Conservation (phyloP, 2,113 vertebrate genomes). For the Tretioscincus oriximinensis region DNA sequence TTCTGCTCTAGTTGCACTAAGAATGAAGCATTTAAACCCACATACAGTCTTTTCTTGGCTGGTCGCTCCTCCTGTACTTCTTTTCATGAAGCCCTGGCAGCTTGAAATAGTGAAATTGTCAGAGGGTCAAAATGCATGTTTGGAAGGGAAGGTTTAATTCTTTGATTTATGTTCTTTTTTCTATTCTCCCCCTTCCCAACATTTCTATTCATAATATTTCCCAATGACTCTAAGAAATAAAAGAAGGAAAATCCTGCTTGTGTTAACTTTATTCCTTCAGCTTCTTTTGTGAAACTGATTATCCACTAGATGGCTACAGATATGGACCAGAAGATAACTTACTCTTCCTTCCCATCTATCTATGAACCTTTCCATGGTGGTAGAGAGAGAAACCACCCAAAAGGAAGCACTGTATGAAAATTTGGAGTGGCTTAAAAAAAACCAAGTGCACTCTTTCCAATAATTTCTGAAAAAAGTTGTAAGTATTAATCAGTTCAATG, state of each 20-base stretch:
- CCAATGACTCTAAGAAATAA: neutral
- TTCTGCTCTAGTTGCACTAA: slow-evolving; percentile 55
- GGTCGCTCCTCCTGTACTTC: slow-evolving; percentile 43
- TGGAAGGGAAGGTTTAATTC: slow-evolving; percentile 25
- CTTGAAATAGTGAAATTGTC: slow-evolving; percentile 40
- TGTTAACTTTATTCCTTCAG: neutral
- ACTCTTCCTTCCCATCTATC: neutral
- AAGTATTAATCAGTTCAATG: neutral
- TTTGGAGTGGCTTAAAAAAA: neutral
- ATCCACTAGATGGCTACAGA: slow-evolving; percentile 46
- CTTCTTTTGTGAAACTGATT: neutral
- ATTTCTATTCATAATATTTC: slow-evolving; percentile 35
- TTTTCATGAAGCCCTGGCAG: slow-evolving; percentile 40
- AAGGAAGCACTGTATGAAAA: neutral
- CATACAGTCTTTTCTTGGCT: slow-evolving; percentile 19
- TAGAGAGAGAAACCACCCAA: neutral
- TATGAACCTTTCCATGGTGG: rapidly evolving
- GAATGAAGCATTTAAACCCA: slow-evolving; percentile 57
- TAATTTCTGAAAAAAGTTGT: neutral
- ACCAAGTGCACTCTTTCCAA: neutral
- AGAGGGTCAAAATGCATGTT: slow-evolving; percentile 47
- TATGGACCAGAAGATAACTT: slow-evolving; percentile 10
- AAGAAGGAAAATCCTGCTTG: neutral
- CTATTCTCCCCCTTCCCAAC: slow-evolving; percentile 1
- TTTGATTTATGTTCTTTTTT: slow-evolving; percentile 3